Conservation (phyloP, 2,113 vertebrate species). For the Zosterops borbonicus region DNA sequence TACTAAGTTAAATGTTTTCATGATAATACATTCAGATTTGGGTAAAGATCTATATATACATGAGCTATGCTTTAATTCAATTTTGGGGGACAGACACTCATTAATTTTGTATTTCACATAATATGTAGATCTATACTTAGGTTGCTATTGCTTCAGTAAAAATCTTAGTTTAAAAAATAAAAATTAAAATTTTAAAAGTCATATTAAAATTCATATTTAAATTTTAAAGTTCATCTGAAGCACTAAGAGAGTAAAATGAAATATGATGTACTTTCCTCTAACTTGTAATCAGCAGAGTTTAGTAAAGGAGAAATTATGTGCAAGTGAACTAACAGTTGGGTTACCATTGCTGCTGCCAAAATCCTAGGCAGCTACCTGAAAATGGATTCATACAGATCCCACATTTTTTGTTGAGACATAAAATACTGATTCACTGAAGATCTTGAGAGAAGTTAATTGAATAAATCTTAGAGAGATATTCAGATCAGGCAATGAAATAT, state of each 20-base stretch:
- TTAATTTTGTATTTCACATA: not conserved
- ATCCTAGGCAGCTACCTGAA: not conserved
- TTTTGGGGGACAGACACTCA: not conserved
- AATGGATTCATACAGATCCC: not conserved
- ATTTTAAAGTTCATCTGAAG: not conserved
- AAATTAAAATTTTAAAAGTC: not conserved
- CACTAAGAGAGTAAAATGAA: not conserved
- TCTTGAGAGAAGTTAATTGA: not conserved
- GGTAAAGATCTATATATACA: not conserved
- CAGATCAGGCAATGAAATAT: not conserved
- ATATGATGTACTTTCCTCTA: not conserved
- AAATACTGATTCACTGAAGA: not conserved
- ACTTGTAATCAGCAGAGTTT: not conserved
- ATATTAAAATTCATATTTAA: no score
- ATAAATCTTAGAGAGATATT: not conserved
- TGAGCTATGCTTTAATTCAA: accelerated
- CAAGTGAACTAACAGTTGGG: not conserved
- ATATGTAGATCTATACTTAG: not conserved
- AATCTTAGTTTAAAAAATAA: not conserved
- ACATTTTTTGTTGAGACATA: not conserved
- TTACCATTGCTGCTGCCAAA: not conserved
- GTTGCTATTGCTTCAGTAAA: not conserved
- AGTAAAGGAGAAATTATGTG: not conserved
- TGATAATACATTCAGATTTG: not conserved
- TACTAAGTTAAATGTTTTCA: not conserved